These are phyloP conservation scores for Aeoliscus strigatus DNA, from an alignment of 2,797 vertebrate genomes.

Conservation along the genomic window DNA sequence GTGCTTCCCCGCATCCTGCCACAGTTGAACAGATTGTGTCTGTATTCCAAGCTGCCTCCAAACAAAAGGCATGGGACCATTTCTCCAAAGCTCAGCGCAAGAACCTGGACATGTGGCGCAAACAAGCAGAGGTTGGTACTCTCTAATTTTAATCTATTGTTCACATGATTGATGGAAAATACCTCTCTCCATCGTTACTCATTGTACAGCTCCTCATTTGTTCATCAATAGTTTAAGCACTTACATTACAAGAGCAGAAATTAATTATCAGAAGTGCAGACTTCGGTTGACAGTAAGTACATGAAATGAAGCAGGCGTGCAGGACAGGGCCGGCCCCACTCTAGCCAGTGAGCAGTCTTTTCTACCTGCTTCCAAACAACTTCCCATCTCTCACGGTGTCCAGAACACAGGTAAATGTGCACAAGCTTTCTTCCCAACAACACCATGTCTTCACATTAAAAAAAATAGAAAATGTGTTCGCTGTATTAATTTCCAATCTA, in stretches of 20 bases:
- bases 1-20: slow-evolving; percentile 69
- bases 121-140: slow-evolving; percentile 95
- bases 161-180: slow-evolving; percentile 30
- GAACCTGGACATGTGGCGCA: slow-evolving; percentile 98
- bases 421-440: slow-evolving; percentile 10
- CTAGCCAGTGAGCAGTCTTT: slow-evolving; percentile 21
- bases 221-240: slow-evolving; percentile 6
- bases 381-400: slow-evolving; percentile 37
- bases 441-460: too few relatives aligned
- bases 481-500: slow-evolving; percentile 22
- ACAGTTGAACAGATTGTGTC: slow-evolving; percentile 99
- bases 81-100: slow-evolving; percentile 99
- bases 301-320: slow-evolving; percentile 21
- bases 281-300: slow-evolving; percentile 54
- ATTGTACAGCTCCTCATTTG: slow-evolving; percentile 17
- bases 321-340: slow-evolving; percentile 21
- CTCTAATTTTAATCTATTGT: slow-evolving; percentile 31
- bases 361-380: slow-evolving; percentile 40
- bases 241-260: not conserved
- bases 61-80: slow-evolving; percentile 99
- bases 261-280: slow-evolving; percentile 15
- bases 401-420: slow-evolving; percentile 56
- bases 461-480: too few relatives aligned
- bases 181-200: slow-evolving; percentile 10
- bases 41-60: slow-evolving; percentile 98